Base-by-base conservation (phyloP, 2,797 vertebrate species). In the Spinus olivaceus region DNA sequence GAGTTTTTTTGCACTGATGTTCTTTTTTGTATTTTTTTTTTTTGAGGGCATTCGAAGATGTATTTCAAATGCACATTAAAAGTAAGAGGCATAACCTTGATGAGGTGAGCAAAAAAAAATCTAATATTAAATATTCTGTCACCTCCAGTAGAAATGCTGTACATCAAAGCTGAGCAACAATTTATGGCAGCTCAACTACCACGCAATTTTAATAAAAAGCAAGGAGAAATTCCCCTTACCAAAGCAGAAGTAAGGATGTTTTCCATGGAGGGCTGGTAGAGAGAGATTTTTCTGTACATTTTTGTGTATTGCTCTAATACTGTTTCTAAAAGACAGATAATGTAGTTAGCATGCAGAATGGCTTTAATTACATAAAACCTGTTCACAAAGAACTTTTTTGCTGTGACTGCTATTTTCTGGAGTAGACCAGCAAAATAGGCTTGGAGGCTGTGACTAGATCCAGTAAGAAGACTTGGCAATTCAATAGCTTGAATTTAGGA, bases 61-160 rank as follows among this genome's bases (percentile, higher is more conserved):
- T 94, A 72, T 96, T 98, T 94, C 83, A 93, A 94, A 96, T 51
- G 84, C 91, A 97, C 76, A 89, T 96, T 91, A 83, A 87, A 90
- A 94, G 86, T 54, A 94, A 81, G 90, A 92, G 85, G 39, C 44
- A 76, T 91, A 88, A 94, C 87, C 90, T 97, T 89, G 82, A 94
- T 93, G 81, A 96, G 72, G 95, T 96, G 86, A 87, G 92, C 77
- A 87, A 90, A 96, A 96, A 96, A 88, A 8, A 1, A 1, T 82
- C 65, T 72, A 32, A 90, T 88, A 91, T 90, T 93, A 93, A 96
- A 84, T 70, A 78, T 56, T 67, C 91, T 93, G 92, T 95, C 88
- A 93, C 18, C 66, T 81, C 19, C 60, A 72, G 81, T 51, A 61
- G 80, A 91, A 60, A 89, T 77, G 81, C 71, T 82, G 57, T 92